Percentiles rank a stretch among this genome's conserved stretches.
Conservation (phyloP, 2,113 vertebrate species). For the Stictonetta naevosa region DNA sequence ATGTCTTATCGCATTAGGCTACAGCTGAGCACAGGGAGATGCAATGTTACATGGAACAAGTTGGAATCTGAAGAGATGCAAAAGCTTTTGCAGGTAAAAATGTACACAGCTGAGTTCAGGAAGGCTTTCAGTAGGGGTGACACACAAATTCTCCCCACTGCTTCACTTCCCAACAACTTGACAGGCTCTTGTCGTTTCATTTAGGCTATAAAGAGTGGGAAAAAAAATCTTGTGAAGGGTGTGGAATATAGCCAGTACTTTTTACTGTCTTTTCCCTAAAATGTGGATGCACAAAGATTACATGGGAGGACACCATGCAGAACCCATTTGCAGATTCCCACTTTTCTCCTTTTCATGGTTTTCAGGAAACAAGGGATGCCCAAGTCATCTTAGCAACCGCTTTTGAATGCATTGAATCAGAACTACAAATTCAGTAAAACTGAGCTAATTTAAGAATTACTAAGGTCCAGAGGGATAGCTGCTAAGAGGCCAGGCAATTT, state of each 20-base stretch:
- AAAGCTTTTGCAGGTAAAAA: not conserved
- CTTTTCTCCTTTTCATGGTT: not conserved
- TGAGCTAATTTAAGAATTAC: not conserved
- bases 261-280: not conserved
- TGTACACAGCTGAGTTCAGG: not conserved
- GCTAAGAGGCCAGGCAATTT: not conserved
- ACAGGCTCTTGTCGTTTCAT: not conserved
- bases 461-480: not conserved
- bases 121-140: not conserved
- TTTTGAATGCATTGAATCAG: fast-evolving
- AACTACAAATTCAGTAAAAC: not conserved
- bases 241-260: not conserved
- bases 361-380: not conserved
- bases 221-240: not conserved
- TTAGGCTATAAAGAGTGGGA: not conserved
- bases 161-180: not conserved
- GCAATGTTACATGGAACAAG: not conserved
- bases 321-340: not conserved
- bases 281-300: fast-evolving
- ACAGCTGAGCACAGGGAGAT: not conserved
- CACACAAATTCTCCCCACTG: not conserved
- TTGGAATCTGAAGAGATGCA: not conserved
- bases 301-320: not conserved
- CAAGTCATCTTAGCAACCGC: not conserved
- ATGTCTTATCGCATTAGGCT: not conserved